These are phyloP conservation scores for Heterotis niloticus DNA, from an alignment of 2,113 vertebrate genomes.

Conservation along the genomic window DNA sequence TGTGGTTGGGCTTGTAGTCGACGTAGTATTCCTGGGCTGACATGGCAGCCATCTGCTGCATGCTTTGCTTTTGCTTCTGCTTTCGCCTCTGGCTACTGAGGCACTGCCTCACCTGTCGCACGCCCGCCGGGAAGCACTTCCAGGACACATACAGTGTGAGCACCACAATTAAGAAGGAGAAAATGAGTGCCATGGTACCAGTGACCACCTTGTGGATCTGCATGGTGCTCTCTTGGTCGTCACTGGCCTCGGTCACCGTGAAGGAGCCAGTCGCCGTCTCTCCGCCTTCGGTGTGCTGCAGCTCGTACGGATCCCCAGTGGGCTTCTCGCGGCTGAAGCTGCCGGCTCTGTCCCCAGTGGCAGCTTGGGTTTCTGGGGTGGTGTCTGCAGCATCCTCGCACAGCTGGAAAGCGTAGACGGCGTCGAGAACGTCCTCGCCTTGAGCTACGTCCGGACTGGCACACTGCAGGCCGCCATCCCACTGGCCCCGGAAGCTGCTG, in stretches of 20 bases:
- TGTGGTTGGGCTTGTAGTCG: slow-evolving; percentile 98
- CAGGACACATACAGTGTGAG: slow-evolving; percentile 96
- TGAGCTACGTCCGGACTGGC: slow-evolving; percentile 91
- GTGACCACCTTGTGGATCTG: slow-evolving; percentile 99
- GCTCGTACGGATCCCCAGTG: slow-evolving; percentile 69
- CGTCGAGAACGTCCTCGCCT: slow-evolving; percentile 95
- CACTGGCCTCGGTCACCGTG: slow-evolving; percentile 74
- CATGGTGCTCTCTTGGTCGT: slow-evolving; percentile 88
- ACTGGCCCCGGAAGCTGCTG: slow-evolving; percentile 88
- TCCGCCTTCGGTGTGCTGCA: slow-evolving; percentile 66
- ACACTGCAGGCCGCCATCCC: slow-evolving; percentile 87
- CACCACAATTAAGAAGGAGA: slow-evolving; percentile 96
- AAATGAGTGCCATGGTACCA: slow-evolving; percentile 97
- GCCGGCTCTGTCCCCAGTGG: slow-evolving; percentile 57
- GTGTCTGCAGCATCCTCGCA: slow-evolving; percentile 78
- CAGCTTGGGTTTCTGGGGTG: slow-evolving; percentile 64
- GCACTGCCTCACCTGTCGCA: slow-evolving; percentile 93
- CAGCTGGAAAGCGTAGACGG: slow-evolving; percentile 90
- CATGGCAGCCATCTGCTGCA: slow-evolving; percentile 99
- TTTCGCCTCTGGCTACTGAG: slow-evolving; percentile 94
- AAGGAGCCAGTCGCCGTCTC: slow-evolving; percentile 72
- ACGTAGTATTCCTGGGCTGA: slow-evolving; percentile 98
- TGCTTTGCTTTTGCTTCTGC: slow-evolving; percentile 98
- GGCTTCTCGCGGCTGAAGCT: slow-evolving; percentile 61
- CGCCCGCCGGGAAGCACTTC: slow-evolving; percentile 97